Evolutionary conservation across 2,113 vertebrate species (phyloP).

Genomic region (Crotalus tigris): DNA sequence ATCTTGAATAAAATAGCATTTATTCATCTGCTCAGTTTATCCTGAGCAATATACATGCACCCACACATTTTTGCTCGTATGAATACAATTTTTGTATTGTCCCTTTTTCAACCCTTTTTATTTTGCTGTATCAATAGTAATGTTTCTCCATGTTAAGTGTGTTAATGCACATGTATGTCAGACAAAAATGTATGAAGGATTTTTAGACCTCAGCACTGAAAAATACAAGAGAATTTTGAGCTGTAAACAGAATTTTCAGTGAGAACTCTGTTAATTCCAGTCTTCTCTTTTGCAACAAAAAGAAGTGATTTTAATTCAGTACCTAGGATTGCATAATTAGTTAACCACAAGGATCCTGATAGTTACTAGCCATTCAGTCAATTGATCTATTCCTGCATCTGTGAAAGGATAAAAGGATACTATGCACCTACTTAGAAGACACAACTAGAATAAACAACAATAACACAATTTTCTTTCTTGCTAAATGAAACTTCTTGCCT

Average conservation of each 20-base stretch:
- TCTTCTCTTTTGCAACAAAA: slow-evolving; percentile 15
- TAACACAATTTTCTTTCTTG: background rate
- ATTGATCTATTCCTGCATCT: background rate
- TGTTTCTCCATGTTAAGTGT: background rate
- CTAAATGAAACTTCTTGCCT: slow-evolving; percentile 2
- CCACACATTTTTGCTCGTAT: background rate
- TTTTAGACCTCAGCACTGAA: slow-evolving; percentile 20
- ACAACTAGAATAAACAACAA: background rate
- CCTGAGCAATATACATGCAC: background rate
- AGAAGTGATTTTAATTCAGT: background rate
- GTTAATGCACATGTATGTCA: background rate
- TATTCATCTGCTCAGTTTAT: background rate
- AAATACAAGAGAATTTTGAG: background rate
- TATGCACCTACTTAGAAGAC: background rate
- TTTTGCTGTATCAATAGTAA: slow-evolving; percentile 42
- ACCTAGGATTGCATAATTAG: background rate
- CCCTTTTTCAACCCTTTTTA: background rate
- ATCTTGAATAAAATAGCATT: background rate
- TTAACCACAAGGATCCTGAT: background rate
- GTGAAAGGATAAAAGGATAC: background rate
- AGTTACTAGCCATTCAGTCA: background rate
- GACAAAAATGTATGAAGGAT: background rate
- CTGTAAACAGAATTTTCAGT: slow-evolving; percentile 33
- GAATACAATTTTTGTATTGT: slow-evolving; percentile 1
- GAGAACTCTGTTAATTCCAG: background rate